Conservation (phyloP, 2,888 invertebrate species). For the Neocrepidodera transversa region DNA sequence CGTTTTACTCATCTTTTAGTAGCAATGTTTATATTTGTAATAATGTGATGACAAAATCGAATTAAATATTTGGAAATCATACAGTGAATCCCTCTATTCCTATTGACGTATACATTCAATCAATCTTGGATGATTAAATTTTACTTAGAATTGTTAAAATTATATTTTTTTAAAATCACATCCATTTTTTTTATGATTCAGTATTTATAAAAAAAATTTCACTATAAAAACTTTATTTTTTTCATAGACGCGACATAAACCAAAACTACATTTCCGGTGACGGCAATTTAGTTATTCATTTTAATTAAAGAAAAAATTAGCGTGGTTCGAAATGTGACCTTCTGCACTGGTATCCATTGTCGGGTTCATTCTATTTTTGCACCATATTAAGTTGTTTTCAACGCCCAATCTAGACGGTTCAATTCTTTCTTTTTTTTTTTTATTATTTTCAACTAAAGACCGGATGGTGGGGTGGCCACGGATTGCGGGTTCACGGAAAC, state of each 20-base stretch:
- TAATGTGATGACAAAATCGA: no score
- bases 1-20: slow-evolving; percentile 4
- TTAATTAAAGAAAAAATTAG: slow-evolving; percentile 30
- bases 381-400: slow-evolving; percentile 34
- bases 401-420: slow-evolving; percentile 30
- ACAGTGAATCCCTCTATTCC: slow-evolving; percentile 7
- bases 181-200: slow-evolving; percentile 9
- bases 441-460: slow-evolving; percentile 6
- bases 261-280: slow-evolving; percentile 29
- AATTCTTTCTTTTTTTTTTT: slow-evolving; percentile 6
- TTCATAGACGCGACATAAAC: no score
- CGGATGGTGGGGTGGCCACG: slow-evolving; percentile 13
- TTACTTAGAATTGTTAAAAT: slow-evolving; percentile 6
- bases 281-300: slow-evolving; percentile 30
- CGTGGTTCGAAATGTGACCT: slow-evolving; percentile 36
- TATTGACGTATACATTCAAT: background rate
- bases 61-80: slow-evolving; percentile 13
- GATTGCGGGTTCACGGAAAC: slow-evolving; percentile 19
- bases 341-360: slow-evolving; percentile 27
- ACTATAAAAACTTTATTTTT: no score
- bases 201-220: no score
- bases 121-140: slow-evolving; percentile 15
- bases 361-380: slow-evolving; percentile 30
- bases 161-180: slow-evolving; percentile 7
- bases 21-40: background rate